Conservation (phyloP, 2,888 invertebrate species). For the Ichneumoninae sp. region DNA sequence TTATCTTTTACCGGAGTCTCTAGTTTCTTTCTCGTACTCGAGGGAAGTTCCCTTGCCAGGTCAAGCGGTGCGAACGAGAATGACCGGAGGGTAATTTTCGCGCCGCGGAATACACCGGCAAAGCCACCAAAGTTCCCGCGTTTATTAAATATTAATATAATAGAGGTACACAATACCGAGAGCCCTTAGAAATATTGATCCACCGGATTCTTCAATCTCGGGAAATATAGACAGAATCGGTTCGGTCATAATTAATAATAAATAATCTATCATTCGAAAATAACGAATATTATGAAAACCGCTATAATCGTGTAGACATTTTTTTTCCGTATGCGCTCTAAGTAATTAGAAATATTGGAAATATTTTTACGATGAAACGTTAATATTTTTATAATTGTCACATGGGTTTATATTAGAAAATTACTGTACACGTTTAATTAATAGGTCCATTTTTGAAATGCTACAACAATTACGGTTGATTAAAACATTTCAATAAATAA, state of each 20-base stretch:
- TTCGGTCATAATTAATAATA: conserved; percentile 28
- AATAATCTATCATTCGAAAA: conserved; percentile 26
- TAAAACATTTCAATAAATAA: too few relatives aligned
- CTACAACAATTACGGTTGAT: too few relatives aligned
- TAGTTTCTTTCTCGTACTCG: conserved; percentile 35
- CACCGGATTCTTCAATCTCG: background rate
- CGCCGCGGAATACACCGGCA: conserved; percentile 25
- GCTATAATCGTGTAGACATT: background rate
- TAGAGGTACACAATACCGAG: background rate
- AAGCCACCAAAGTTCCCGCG: conserved; percentile 52
- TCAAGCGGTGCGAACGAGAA: conserved; percentile 47
- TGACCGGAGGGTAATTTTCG: conserved; percentile 29
- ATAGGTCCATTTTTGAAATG: too few relatives aligned
- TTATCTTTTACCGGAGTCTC: conserved; percentile 74
- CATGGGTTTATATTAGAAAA: too few relatives aligned
- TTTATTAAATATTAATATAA: conserved; percentile 51
- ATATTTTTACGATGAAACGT: too few relatives aligned
- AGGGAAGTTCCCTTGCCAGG: conserved; percentile 18
- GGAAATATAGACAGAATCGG: conserved; percentile 23
- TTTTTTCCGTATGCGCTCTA: too few relatives aligned
- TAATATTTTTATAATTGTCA: too few relatives aligned
- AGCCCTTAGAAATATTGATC: conserved; percentile 28
- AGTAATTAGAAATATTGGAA: too few relatives aligned
- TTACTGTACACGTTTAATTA: too few relatives aligned
- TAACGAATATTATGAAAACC: background rate